phyloP scores from a whole-genome alignment of 2,888 invertebrate species.

The Carabus problematicus region DNA sequence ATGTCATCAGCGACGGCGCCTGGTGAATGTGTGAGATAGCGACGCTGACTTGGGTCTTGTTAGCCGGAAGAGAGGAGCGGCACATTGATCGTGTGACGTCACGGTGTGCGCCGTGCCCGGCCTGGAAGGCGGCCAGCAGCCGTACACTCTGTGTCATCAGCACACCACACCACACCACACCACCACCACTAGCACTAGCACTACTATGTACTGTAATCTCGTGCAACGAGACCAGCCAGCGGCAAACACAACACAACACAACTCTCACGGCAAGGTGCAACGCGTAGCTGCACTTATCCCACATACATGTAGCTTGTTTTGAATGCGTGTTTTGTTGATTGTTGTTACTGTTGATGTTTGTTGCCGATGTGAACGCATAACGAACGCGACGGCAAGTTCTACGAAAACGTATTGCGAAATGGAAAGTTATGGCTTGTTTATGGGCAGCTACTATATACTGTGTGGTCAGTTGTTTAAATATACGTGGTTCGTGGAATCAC shows the following conservation, averaged over 20 bases:
- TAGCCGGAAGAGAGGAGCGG: too few relatives aligned
- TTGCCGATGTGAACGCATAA: background rate
- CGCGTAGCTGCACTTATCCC: background rate
- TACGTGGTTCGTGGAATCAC: constrained; percentile 5
- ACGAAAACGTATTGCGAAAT: constrained; percentile 24
- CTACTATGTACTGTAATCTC: too few relatives aligned
- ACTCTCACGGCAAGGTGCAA: too few relatives aligned
- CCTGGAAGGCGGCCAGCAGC: constrained; percentile 48
- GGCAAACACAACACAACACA: constrained; percentile 43
- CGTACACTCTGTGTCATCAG: constrained; percentile 43
- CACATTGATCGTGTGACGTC: constrained; percentile 50
- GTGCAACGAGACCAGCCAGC: too few relatives aligned
- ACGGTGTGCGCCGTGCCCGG: constrained; percentile 44
- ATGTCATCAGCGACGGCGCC: too few relatives aligned
- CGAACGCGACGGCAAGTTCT: background rate
- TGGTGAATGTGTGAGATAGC: too few relatives aligned
- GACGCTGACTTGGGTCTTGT: too few relatives aligned
- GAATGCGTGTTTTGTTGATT: background rate
- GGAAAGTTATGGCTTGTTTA: constrained; percentile 25
- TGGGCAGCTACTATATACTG: background rate
- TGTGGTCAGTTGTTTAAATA: constrained; percentile 9
- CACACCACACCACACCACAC: background rate
- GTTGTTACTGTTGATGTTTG: too few relatives aligned
- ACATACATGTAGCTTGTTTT: constrained; percentile 6
- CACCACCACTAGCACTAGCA: constrained; percentile 42